phyloP scores from a whole-genome alignment of 1,140 invertebrate genomes.

The Glossosoma conforme region DNA sequence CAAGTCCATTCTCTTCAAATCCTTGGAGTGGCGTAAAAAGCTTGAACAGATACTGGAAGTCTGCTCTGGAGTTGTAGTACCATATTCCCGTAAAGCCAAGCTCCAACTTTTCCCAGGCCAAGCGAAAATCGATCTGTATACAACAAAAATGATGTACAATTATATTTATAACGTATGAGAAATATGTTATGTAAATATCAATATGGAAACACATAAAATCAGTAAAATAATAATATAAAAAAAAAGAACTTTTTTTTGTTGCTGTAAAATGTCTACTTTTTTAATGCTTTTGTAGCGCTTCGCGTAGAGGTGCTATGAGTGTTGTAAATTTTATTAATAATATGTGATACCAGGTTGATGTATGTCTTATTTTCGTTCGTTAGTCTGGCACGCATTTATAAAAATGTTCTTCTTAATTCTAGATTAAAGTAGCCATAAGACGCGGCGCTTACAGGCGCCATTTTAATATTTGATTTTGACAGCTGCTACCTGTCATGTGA shows the following conservation, averaged over 20 bases:
- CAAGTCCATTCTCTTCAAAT: slow-evolving; percentile 67
- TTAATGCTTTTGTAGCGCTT: neutral
- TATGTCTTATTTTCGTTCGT: too few relatives aligned
- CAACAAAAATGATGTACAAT: neutral
- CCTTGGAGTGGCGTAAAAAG: slow-evolving; percentile 68
- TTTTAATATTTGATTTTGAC: too few relatives aligned
- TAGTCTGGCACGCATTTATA: too few relatives aligned
- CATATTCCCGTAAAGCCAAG: slow-evolving; percentile 71
- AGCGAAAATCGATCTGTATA: slow-evolving; percentile 61
- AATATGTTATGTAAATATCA: neutral
- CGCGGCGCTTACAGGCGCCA: too few relatives aligned
- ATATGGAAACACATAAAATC: neutral
- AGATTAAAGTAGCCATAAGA: too few relatives aligned
- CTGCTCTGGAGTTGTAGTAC: slow-evolving; percentile 60
- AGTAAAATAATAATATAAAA: neutral
- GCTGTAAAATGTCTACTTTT: neutral
- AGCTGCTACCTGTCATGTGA: too few relatives aligned
- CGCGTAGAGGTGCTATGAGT: too few relatives aligned
- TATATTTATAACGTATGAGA: neutral
- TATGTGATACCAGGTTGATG: too few relatives aligned
- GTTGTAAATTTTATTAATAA: too few relatives aligned
- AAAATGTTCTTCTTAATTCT: too few relatives aligned
- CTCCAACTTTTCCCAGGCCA: slow-evolving; percentile 67
- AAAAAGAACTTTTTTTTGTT: neutral
- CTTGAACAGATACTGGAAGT: slow-evolving; percentile 73